Evolutionary conservation across 2,113 vertebrate species (phyloP), one percentile per base, ranked within the genome.

Genomic region (Hystrix brachyura): DNA sequence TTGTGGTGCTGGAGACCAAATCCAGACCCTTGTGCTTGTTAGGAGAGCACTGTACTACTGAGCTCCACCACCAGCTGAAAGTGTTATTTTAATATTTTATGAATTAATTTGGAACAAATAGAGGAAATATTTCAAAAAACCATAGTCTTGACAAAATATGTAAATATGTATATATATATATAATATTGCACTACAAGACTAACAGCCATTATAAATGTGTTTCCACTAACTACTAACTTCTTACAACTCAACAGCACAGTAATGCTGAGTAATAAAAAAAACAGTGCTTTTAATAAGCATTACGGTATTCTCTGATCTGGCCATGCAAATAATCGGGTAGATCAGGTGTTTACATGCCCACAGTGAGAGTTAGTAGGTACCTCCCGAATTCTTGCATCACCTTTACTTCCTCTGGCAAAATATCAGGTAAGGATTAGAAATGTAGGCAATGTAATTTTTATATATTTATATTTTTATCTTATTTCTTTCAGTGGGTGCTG

Each of bases 31-130:
- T 51, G 8, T n/a, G 32, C 32, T 14, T n/a, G 21, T 9, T 34
- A 38, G 38, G 38, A 2, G 38, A 64, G n/a, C 21, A 34, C 6
- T 82, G 18, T 55, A 17, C 65, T 51, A 1, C 15, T 53, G 65
- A 64, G 34, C 18, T 46, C 62, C 27, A 82, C 34, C 13, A 8
- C 8, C 48, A 43, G 34, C 96, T 98, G 97, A 98, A 96, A 87
- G 96, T 92, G 97, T 92, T 98, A 96, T 97, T 98, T 98, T 97
- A 98, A 98, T 90, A 94, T 94, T 90, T 91, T 79, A 94, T 95
- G 86, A 95, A 88, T 87, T 38, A 46, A 69, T 65, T 72, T 90
- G 87, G 51, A n/a, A 72, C 72, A 46, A 34, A 48, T 7, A 55
- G 57, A 46, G 53, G 14, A 38, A 23, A 86, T 46, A 74, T 87